Base-by-base conservation (phyloP, 2,113 vertebrate genomes). In the Clarias gariepinus region DNA sequence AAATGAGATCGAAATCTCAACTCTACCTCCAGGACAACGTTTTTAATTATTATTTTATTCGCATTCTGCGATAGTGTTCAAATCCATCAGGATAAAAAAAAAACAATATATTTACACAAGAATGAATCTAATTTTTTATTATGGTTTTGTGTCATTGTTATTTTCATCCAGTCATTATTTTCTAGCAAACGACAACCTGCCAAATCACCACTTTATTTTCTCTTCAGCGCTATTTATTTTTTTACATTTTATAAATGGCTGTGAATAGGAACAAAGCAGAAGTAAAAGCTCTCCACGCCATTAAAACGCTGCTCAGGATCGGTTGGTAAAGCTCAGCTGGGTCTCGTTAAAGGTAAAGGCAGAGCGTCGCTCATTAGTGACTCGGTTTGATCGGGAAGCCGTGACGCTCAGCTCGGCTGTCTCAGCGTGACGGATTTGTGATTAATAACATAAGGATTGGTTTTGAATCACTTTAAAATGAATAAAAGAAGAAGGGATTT, bases 1-100 rank as follows among this genome's bases (percentile, higher is more conserved):
- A 88, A 81, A 90, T 15, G n/a, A 84, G 81, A 36, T 90, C 57
- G 55, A 76, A 85, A 71, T 82, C 78, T 80, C 53, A 2, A 13
- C 3, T 18, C 0, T 58, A 36, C 19, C 55, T 80, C 57, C 2
- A 61, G 57, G 79, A 41, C 79, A 41, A 9, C 55, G 1, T 13
- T 5, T 63, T 52, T 61, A 2, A 82, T 85, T 63, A 83, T 52
- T 71, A 78, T 87, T 74, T 63, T 41, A 64, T 84, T 82, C 79
- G 58, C 74, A 80, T 85, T 66, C 18, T 69, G 61, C 69, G 25
- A 79, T 83, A 25, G 82, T 79, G n/a, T 77, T 68, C 18, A 73
- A 85, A 33, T 73, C 69, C 60, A 33, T 84, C 33, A n/a, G 78
- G 58, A 58, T 78, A 78, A 25, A 58, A 61, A n/a, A 53, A 66